Percentiles rank a stretch among this genome's conserved stretches.
phyloP scores from a whole-genome alignment of 23 tunicate species.

The Ciona savignyi region DNA sequence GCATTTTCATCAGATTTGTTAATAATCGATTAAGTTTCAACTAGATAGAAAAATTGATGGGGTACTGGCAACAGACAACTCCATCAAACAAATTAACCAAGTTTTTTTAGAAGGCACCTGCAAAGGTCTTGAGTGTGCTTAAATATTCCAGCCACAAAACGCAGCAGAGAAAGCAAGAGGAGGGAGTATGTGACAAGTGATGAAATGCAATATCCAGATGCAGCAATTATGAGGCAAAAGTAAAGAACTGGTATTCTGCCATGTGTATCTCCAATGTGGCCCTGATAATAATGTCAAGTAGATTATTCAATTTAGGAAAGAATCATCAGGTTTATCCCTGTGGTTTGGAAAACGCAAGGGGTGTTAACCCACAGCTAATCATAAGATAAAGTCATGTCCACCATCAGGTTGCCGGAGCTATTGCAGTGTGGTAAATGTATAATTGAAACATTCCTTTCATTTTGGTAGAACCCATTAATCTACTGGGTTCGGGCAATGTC shows the following conservation, averaged over 20 bases:
- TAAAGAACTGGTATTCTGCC: slow-evolving; percentile 27
- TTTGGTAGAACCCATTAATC: no score
- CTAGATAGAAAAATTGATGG: not conserved
- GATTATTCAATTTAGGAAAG: no score
- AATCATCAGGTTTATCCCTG: no score
- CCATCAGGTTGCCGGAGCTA: no score
- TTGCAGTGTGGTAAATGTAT: no score
- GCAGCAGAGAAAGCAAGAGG: slow-evolving; percentile 8
- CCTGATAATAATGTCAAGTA: slow-evolving; percentile 2
- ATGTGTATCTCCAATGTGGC: slow-evolving; percentile 27
- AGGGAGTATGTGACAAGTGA: slow-evolving; percentile 10
- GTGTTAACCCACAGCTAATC: no score
- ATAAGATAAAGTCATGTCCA: no score
- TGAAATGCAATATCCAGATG: slow-evolving; percentile 15
- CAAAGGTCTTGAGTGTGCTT: slow-evolving; percentile 62
- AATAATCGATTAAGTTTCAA: not conserved
- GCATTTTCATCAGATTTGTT: no score
- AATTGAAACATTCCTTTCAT: no score
- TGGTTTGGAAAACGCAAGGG: no score
- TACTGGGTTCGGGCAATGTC: no score
- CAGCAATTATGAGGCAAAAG: slow-evolving; percentile 21
- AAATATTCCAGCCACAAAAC: slow-evolving; percentile 35
- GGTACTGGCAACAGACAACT: no score
- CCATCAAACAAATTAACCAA: not conserved
- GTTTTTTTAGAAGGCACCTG: not conserved